Percentiles rank a stretch among this genome's conserved stretches.
Evolutionary conservation across 2,888 invertebrate species (phyloP).

Genomic region (Campoplex capitator): DNA sequence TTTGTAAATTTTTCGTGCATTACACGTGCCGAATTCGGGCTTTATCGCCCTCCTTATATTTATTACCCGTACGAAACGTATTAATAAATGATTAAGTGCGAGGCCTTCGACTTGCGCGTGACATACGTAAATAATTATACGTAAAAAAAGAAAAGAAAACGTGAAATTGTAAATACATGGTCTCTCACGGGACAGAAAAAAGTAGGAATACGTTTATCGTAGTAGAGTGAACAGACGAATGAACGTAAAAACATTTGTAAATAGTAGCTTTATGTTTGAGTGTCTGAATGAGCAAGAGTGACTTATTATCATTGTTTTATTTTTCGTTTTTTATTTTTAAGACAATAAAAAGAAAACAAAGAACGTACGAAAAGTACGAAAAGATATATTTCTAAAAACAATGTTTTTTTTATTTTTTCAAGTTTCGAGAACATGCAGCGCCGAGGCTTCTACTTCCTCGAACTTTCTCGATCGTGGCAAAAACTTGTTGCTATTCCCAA

Average conservation of each 20-base stretch:
- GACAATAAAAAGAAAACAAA: slow-evolving; percentile 37
- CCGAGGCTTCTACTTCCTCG: not conserved
- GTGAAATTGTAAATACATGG: slow-evolving; percentile 15
- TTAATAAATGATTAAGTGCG: not conserved
- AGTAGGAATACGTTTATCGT: not conserved
- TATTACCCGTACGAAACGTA: not conserved
- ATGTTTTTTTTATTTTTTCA: not conserved
- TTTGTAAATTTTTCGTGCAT: not conserved
- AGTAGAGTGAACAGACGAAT: not conserved
- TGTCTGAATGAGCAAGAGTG: slow-evolving; percentile 61
- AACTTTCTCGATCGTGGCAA: not conserved
- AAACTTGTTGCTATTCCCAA: not conserved
- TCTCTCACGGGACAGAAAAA: not conserved
- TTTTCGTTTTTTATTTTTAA: slow-evolving; percentile 73
- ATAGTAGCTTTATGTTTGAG: slow-evolving; percentile 69
- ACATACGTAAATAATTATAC: slow-evolving; percentile 5
- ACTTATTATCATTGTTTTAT: slow-evolving; percentile 64
- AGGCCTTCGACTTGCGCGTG: not conserved
- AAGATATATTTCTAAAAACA: slow-evolving; percentile 15
- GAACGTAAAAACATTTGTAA: slow-evolving; percentile 59
- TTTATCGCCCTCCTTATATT: slow-evolving; percentile 3
- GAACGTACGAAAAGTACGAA: slow-evolving; percentile 26
- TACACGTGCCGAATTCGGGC: not conserved
- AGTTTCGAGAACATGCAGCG: not conserved
- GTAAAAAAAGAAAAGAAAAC: not conserved